Conservation (phyloP, 2,888 invertebrate species). For the Heliconius hortense region DNA sequence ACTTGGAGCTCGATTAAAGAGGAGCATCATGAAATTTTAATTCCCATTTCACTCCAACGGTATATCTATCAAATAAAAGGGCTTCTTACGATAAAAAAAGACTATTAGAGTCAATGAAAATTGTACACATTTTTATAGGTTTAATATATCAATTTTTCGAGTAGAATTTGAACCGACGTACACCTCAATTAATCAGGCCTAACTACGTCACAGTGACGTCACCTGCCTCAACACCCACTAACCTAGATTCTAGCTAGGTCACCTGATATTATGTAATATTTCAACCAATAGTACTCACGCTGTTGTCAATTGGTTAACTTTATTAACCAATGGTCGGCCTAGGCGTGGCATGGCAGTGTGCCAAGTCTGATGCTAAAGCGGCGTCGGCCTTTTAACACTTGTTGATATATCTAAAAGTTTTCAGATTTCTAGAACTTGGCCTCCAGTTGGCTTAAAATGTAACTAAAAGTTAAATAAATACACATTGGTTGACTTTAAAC, state of each 20-base stretch:
- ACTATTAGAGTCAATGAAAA: too few relatives aligned
- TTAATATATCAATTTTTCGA: background rate
- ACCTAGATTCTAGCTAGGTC: slow-evolving; percentile 64
- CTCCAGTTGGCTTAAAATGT: slow-evolving; percentile 37
- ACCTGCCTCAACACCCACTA: slow-evolving; percentile 48
- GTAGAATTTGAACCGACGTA: background rate
- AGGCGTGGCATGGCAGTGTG: slow-evolving; percentile 80
- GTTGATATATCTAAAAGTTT: slow-evolving; percentile 63
- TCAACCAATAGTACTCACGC: slow-evolving; percentile 71
- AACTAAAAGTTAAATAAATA: slow-evolving; percentile 12
- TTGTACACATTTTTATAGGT: too few relatives aligned
- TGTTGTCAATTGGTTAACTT: slow-evolving; percentile 80
- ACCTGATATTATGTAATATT: slow-evolving; percentile 60
- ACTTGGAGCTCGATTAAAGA: too few relatives aligned
- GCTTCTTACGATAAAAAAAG: too few relatives aligned
- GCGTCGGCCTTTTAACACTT: slow-evolving; percentile 66
- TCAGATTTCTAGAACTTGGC: slow-evolving; percentile 43
- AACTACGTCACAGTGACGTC: background rate
- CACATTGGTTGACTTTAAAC: slow-evolving; percentile 21
- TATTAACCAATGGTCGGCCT: slow-evolving; percentile 79
- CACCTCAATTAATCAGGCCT: background rate
- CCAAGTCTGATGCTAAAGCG: slow-evolving; percentile 61
- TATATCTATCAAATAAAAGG: too few relatives aligned
- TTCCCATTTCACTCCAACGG: too few relatives aligned
- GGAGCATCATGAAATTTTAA: too few relatives aligned